These are phyloP conservation scores for Desmodus rotundus DNA, from an alignment of 2,113 vertebrate genomes.

Conservation along the genomic window DNA sequence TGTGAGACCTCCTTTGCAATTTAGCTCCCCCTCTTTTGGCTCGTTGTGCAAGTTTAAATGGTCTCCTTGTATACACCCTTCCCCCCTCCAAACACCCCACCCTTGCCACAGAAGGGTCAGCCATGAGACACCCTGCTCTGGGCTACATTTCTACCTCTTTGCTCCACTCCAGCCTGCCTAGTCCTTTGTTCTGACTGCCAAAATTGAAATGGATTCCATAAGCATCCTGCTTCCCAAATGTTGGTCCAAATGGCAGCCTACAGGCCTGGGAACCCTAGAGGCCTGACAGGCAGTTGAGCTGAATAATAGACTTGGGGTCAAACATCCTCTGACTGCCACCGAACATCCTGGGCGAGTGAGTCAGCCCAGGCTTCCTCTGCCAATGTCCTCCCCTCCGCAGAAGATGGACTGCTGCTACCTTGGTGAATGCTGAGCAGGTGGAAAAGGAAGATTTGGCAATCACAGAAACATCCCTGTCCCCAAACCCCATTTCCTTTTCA, in stretches of 20 bases:
- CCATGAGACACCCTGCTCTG: conserved; percentile 56
- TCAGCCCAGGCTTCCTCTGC: background rate
- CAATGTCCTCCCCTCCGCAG: background rate
- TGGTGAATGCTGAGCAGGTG: background rate
- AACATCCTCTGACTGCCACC: background rate
- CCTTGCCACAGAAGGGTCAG: conserved; percentile 49
- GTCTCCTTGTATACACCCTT: background rate
- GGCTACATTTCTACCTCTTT: conserved; percentile 66
- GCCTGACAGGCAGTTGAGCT: conserved; percentile 16
- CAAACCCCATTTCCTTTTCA: background rate
- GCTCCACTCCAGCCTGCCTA: conserved; percentile 45
- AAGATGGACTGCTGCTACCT: background rate
- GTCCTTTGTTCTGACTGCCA: conserved; percentile 75
- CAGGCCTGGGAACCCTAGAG: conserved; percentile 2
- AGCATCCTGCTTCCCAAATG: conserved; percentile 73
- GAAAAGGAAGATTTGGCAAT: background rate
- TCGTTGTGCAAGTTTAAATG: background rate
- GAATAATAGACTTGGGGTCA: conserved; percentile 12
- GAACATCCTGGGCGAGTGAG: background rate
- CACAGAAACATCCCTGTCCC: background rate
- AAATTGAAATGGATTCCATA: conserved; percentile 74
- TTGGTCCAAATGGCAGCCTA: conserved; percentile 52
- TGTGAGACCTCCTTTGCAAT: background rate
- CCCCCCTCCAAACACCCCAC: background rate
- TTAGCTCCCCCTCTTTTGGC: background rate